Percentiles rank a stretch among this genome's conserved stretches.
phyloP scores from a whole-genome alignment of 2,113 vertebrate species.

The Cephalopholis sonnerati region DNA sequence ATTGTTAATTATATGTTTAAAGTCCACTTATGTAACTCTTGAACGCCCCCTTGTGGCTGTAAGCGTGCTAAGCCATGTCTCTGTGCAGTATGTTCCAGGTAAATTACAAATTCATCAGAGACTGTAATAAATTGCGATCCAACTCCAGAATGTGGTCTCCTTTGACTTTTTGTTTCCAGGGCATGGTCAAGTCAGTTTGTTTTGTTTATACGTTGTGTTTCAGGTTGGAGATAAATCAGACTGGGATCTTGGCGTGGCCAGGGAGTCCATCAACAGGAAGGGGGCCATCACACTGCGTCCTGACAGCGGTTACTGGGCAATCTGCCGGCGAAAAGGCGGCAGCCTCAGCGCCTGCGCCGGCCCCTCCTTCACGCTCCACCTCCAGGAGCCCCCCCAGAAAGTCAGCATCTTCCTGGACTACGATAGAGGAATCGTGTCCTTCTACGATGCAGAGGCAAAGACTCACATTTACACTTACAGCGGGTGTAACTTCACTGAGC shows the following conservation, averaged over 20 bases:
- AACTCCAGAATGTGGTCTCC: too few species aligned
- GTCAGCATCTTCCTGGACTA: constrained; percentile 87
- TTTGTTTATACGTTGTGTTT: neutral
- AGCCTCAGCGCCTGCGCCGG: constrained; percentile 54
- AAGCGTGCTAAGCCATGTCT: too few species aligned
- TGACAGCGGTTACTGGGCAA: constrained; percentile 71
- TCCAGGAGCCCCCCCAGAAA: constrained; percentile 71
- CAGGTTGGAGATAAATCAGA: constrained; percentile 74
- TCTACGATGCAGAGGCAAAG: constrained; percentile 78
- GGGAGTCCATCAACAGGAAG: constrained; percentile 74
- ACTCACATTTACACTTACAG: constrained; percentile 84
- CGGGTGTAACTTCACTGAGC: constrained; percentile 80
- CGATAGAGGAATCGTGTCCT: constrained; percentile 83
- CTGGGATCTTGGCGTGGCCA: constrained; percentile 77
- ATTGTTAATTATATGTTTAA: too few species aligned
- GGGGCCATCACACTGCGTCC: constrained; percentile 65
- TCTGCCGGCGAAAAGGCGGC: constrained; percentile 59
- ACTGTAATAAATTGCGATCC: neutral
- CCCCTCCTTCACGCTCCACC: constrained; percentile 64
- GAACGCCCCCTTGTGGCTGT: neutral
- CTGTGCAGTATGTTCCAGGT: neutral
- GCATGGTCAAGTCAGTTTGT: neutral
- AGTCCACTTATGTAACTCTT: neutral
- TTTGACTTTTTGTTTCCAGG: neutral
- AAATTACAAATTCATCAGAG: neutral